phyloP scores from a whole-genome alignment of 2,113 vertebrate genomes.

The Taurulus bubalis region DNA sequence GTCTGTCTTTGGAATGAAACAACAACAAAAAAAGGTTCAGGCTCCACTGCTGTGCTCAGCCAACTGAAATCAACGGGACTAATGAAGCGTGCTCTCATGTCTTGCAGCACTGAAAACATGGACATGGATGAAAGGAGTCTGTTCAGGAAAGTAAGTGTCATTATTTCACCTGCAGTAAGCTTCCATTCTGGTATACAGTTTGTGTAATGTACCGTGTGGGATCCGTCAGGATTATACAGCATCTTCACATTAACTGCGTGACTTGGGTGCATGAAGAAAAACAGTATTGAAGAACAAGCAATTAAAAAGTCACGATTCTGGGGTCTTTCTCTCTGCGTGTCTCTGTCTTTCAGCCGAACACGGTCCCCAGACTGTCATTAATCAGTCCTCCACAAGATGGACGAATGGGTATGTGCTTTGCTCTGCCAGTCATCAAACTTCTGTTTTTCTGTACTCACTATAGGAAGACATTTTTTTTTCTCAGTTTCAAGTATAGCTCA shows the following conservation, averaged over 20 bases:
- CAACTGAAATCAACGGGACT: not conserved
- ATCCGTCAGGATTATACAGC: not conserved
- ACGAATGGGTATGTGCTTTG: constrained; percentile 83
- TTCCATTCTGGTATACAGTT: not conserved
- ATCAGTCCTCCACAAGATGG: constrained; percentile 86
- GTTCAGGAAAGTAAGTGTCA: constrained; percentile 76
- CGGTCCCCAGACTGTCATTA: constrained; percentile 83
- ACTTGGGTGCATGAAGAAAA: not conserved
- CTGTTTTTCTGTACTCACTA: not conserved
- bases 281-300: constrained; percentile 6
- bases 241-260: constrained; percentile 1
- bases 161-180: not conserved
- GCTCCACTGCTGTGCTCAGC: constrained; percentile 1
- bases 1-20: not conserved
- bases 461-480: not conserved
- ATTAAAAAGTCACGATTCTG: constrained; percentile 16
- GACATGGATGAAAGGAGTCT: constrained; percentile 68
- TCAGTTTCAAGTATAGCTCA: not conserved
- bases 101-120: constrained; percentile 70
- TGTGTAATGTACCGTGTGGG: not conserved
- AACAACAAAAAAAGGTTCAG: not conserved
- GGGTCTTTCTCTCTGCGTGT: not conserved
- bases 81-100: constrained; percentile 52
- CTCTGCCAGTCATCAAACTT: not conserved
- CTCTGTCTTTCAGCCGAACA: constrained; percentile 77